Conservation (phyloP, 2,113 vertebrate species). For the Aythya baeri region DNA sequence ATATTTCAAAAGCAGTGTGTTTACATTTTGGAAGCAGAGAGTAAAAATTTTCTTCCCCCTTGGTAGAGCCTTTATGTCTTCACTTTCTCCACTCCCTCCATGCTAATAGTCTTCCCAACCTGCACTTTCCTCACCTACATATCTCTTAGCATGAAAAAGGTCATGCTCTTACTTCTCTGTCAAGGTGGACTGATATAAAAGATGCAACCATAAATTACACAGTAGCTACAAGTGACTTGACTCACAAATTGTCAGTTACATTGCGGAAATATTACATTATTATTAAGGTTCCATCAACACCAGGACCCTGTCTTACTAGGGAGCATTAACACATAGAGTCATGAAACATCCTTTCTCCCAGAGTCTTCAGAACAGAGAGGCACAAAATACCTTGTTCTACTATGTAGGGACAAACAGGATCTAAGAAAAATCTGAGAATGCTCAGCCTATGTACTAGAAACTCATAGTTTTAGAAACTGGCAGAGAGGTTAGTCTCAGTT, state of each 20-base stretch:
- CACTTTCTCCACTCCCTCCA: background rate
- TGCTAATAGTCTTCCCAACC: background rate
- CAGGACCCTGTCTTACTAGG: background rate
- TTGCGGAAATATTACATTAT: background rate
- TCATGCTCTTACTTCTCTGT: background rate
- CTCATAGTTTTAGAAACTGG: background rate
- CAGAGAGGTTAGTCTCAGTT: background rate
- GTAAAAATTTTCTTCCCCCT: background rate
- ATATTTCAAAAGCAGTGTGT: background rate
- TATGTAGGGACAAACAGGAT: background rate
- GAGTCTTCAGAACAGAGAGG: background rate
- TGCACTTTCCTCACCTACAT: background rate
- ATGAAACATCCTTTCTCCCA: background rate
- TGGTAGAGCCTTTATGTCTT: background rate
- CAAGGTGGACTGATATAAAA: background rate
- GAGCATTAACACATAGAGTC: background rate
- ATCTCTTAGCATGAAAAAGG: background rate
- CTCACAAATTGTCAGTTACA: background rate
- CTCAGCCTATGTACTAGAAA: background rate
- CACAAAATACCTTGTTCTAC: background rate
- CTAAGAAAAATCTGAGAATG: background rate
- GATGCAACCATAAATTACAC: background rate
- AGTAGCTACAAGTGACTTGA: background rate
- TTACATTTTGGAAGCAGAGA: background rate
- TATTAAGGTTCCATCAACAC: background rate